These are phyloP conservation scores for Porphyrio hochstetteri DNA, from an alignment of 2,113 vertebrate species.

Conservation along the genomic window DNA sequence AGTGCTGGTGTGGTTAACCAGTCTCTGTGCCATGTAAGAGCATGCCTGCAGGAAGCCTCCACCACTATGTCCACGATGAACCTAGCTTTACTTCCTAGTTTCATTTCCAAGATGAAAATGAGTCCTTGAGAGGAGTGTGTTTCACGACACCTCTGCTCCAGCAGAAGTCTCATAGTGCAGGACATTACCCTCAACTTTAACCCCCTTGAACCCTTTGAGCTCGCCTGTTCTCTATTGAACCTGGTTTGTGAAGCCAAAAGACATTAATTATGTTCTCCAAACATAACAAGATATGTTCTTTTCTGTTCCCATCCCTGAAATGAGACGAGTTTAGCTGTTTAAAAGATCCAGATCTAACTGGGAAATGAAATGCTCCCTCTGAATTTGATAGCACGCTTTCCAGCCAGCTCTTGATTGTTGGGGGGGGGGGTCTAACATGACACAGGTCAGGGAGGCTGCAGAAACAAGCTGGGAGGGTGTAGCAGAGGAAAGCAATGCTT, in stretches of 20 bases:
- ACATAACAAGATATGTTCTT: conserved; percentile 5
- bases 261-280: conserved; percentile 29
- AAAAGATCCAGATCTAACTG: not conserved
- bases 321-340: not conserved
- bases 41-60: not conserved
- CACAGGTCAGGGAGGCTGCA: not conserved
- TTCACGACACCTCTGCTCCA: not conserved
- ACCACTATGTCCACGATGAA: not conserved
- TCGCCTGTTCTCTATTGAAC: not conserved
- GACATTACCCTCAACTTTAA: not conserved
- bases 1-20: not conserved
- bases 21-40: not conserved
- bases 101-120: not conserved
- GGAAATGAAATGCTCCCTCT: not conserved
- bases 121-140: not conserved
- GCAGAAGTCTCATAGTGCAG: not conserved
- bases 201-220: not conserved
- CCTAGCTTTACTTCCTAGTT: not conserved
- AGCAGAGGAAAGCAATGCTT: not conserved
- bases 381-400: conserved; percentile 40
- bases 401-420: not conserved
- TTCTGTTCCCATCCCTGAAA: conserved; percentile 29
- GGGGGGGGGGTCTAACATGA: not conserved
- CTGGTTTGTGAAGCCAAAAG: not conserved
- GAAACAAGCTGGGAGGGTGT: not conserved